Evolutionary conservation across 2,797 vertebrate genomes (phyloP).

Genomic region (Aotus griseimembra): DNA sequence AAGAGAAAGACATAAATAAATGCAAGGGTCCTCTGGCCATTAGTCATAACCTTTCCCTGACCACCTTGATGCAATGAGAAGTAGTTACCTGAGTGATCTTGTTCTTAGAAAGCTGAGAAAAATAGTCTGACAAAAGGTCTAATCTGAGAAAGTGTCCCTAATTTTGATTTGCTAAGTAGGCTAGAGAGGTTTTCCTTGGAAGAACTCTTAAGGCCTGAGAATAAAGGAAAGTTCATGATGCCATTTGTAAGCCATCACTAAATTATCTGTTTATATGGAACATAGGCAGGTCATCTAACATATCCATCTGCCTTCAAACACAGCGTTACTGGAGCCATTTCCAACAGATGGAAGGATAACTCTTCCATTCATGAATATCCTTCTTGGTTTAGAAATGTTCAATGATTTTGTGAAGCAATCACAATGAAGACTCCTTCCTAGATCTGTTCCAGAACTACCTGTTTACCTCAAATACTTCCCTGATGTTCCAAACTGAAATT

Average conservation of each 20-base stretch:
- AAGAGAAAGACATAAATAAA: conserved; percentile 1
- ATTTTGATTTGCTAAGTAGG: conserved; percentile 38
- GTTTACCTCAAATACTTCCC: neutral
- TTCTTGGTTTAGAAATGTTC: neutral
- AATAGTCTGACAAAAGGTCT: conserved; percentile 17
- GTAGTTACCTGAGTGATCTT: conserved; percentile 6
- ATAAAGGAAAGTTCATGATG: neutral
- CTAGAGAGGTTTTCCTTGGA: neutral
- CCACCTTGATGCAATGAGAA: conserved; percentile 10
- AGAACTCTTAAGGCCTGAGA: neutral
- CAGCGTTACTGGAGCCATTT: neutral
- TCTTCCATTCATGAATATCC: neutral
- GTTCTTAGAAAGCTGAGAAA: conserved; percentile 34
- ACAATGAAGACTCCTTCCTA: conserved; percentile 12
- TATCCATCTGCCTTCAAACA: neutral
- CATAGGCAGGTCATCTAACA: neutral
- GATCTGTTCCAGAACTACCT: neutral
- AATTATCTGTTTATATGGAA: neutral
- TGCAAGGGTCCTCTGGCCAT: neutral
- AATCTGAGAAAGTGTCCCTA: neutral
- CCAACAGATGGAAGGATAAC: neutral
- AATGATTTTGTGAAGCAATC: conserved; percentile 11
- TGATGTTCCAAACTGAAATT: neutral
- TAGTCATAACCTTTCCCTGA: conserved; percentile 25
- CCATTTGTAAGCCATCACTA: conserved; percentile 9